Percentiles rank a stretch among this genome's conserved stretches.
These are phyloP conservation scores for Odontophorus gujanensis DNA, from an alignment of 2,113 vertebrate genomes.

Conservation along the genomic window DNA sequence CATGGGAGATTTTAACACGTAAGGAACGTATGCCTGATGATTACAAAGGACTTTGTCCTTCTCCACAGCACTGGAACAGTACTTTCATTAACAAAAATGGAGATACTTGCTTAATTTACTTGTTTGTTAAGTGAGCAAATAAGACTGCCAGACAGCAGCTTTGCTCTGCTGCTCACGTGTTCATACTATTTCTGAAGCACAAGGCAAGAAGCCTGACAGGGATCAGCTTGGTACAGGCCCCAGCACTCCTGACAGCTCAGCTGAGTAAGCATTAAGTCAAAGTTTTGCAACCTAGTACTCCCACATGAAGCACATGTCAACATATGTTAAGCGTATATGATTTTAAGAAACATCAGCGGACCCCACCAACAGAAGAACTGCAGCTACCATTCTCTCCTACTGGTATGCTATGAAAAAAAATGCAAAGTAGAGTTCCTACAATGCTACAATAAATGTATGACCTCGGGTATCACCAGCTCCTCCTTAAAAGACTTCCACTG, in stretches of 20 bases:
- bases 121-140: neutral
- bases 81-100: neutral
- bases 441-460: neutral
- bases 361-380: neutral
- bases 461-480: neutral
- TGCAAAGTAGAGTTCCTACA: neutral
- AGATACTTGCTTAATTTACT: neutral
- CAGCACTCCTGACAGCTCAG: neutral
- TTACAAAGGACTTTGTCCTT: neutral
- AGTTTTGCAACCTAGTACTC: neutral
- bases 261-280: neutral
- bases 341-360: neutral
- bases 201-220: neutral
- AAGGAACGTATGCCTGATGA: neutral
- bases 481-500: neutral
- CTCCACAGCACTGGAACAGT: neutral
- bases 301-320: neutral
- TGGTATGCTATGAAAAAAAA: neutral
- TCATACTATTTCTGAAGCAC: neutral
- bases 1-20: neutral
- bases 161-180: neutral
- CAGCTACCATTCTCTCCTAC: neutral
- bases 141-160: neutral
- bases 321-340: neutral
- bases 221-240: fast-evolving